Evolutionary conservation across 2,797 vertebrate species (phyloP).

Genomic region (Natrix natrix): DNA sequence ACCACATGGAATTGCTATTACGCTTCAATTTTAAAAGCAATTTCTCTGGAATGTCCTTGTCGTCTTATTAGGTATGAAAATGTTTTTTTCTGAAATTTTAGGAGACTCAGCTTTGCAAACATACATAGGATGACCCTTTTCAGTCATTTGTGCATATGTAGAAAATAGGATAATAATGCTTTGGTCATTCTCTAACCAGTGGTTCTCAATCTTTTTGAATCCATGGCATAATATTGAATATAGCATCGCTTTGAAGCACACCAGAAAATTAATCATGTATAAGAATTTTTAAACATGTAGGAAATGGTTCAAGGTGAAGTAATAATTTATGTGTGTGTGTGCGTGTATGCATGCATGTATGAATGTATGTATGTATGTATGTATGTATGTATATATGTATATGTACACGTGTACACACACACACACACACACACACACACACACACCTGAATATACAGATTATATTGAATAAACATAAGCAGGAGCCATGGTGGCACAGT

Average conservation of each 20-base stretch:
- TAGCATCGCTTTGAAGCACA: neutral
- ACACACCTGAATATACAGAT: neutral
- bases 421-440: too few species aligned
- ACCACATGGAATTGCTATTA: neutral
- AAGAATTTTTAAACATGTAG: neutral
- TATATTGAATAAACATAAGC: neutral
- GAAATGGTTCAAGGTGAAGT: neutral
- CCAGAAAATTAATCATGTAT: neutral
- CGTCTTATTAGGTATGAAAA: constrained; percentile 57
- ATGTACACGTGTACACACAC: too few species aligned
- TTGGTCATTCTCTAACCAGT: constrained; percentile 57
- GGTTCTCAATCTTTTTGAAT: neutral
- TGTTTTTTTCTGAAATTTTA: constrained; percentile 55
- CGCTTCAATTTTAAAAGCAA: constrained; percentile 7
- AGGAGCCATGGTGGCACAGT: neutral
- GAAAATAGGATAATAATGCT: constrained; percentile 52
- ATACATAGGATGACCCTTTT: neutral
- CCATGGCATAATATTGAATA: neutral
- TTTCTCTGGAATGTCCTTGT: constrained; percentile 57
- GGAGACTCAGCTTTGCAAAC: too few species aligned
- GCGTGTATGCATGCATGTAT: accelerated
- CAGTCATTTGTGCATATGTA: constrained; percentile 48
- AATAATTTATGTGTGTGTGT: neutral
- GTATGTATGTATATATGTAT: too few species aligned
- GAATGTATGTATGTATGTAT: too few species aligned